Percentiles rank a stretch among this genome's conserved stretches.
These are phyloP conservation scores for Drosophila malerkotliana DNA, from an alignment of 1,140 invertebrate species.

Conservation along the genomic window DNA sequence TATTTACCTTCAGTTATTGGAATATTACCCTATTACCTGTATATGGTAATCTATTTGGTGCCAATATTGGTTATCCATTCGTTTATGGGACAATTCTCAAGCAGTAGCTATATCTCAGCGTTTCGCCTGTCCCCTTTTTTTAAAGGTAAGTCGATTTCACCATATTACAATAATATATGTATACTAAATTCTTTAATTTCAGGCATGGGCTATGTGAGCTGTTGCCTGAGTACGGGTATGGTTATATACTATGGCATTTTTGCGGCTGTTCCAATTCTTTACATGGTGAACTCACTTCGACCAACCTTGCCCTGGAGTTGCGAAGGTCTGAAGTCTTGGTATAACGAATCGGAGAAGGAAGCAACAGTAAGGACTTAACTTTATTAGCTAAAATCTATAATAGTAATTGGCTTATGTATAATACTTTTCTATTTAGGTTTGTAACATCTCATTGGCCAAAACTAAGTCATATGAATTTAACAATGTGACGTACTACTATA, in stretches of 20 bases:
- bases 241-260: slow-evolving; percentile 68
- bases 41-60: slow-evolving; percentile 64
- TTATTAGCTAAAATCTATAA: background rate
- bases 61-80: slow-evolving; percentile 76
- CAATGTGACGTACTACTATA: background rate
- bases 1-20: slow-evolving; percentile 44
- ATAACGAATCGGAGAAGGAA: background rate
- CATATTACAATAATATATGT: background rate
- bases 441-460: slow-evolving; percentile 12
- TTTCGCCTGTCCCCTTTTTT: slow-evolving; percentile 75
- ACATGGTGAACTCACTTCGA: slow-evolving; percentile 57
- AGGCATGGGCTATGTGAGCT: slow-evolving; percentile 78
- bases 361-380: slow-evolving; percentile 22
- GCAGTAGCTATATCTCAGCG: slow-evolving; percentile 76
- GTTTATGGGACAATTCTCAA: slow-evolving; percentile 80
- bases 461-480: too few relatives aligned
- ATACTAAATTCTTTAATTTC: background rate
- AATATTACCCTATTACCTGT: slow-evolving; percentile 60
- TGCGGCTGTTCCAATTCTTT: slow-evolving; percentile 69
- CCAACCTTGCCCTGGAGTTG: slow-evolving; percentile 77
- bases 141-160: slow-evolving; percentile 58
- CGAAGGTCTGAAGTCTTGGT: slow-evolving; percentile 42
- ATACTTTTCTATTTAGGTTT: slow-evolving; percentile 20
- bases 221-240: slow-evolving; percentile 46
- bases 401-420: too few relatives aligned